Conservation (phyloP, 2,113 vertebrate species). For the Prinia subflava region DNA sequence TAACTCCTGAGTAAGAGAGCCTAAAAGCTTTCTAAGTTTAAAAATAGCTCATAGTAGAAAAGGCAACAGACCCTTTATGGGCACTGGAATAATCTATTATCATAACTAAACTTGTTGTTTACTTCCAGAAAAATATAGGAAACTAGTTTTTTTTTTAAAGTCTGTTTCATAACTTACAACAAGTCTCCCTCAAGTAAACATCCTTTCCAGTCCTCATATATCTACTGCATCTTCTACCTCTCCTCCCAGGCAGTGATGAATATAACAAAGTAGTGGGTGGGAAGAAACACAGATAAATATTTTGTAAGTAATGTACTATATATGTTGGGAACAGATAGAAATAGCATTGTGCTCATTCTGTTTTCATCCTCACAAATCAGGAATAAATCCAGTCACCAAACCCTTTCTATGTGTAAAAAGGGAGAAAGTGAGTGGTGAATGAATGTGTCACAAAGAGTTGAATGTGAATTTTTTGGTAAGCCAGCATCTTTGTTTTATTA, state of each 20-base stretch:
- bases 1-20: background rate
- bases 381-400: background rate
- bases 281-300: constrained; percentile 45
- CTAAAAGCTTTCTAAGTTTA: background rate
- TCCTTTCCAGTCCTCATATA: background rate
- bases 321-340: background rate
- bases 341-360: background rate
- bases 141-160: background rate
- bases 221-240: background rate
- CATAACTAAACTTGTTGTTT: constrained; percentile 7
- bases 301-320: constrained; percentile 18
- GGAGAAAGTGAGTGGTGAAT: constrained; percentile 49
- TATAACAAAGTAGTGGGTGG: constrained; percentile 28
- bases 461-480: constrained; percentile 8
- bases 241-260: background rate
- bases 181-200: constrained; percentile 12
- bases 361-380: constrained; percentile 23
- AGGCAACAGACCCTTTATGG: background rate
- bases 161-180: background rate
- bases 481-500: constrained; percentile 59
- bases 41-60: background rate
- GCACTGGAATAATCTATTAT: background rate
- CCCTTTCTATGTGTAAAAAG: background rate
- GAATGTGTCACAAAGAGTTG: background rate
- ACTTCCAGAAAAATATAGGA: background rate